These are phyloP conservation scores for Camelus dromedarius DNA, from an alignment of 2,113 vertebrate species.

Conservation along the genomic window DNA sequence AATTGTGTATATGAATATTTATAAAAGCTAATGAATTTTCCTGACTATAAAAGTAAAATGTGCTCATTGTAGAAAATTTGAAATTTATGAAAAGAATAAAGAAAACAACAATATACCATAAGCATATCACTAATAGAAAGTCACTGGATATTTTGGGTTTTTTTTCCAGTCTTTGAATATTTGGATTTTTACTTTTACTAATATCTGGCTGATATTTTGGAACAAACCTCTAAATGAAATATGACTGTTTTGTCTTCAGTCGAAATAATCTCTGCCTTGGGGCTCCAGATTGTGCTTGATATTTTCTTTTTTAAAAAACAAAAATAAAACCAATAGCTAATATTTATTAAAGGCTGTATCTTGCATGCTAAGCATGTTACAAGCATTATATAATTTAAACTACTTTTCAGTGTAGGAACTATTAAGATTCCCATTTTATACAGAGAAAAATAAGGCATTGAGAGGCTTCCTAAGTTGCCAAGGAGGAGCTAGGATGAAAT, in stretches of 20 bases:
- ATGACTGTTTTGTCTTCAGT: conserved; percentile 65
- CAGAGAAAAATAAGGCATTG: conserved; percentile 6
- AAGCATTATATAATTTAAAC: not conserved
- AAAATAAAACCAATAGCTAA: conserved; percentile 57
- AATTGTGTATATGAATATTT: not conserved
- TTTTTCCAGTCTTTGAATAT: conserved; percentile 43
- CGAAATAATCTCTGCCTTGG: conserved; percentile 61
- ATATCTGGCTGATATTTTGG: conserved; percentile 66
- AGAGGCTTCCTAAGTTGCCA: not conserved
- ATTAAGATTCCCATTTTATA: not conserved
- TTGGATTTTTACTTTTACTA: conserved; percentile 64
- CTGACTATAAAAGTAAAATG: not conserved
- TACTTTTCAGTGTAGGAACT: conserved; percentile 6
- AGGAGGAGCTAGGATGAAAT: not conserved
- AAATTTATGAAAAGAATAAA: not conserved
- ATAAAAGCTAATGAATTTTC: not conserved
- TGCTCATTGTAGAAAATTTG: not conserved
- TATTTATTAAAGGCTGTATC: not conserved
- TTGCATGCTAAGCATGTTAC: not conserved
- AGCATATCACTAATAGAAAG: conserved; percentile 26
- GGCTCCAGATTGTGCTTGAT: conserved; percentile 21
- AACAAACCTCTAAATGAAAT: conserved; percentile 51
- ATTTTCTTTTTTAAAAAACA: conserved; percentile 55
- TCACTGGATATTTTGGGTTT: conserved; percentile 44
- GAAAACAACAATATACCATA: not conserved